Conservation (phyloP, 1,140 invertebrate species). For the Brachionus paranguensis region DNA sequence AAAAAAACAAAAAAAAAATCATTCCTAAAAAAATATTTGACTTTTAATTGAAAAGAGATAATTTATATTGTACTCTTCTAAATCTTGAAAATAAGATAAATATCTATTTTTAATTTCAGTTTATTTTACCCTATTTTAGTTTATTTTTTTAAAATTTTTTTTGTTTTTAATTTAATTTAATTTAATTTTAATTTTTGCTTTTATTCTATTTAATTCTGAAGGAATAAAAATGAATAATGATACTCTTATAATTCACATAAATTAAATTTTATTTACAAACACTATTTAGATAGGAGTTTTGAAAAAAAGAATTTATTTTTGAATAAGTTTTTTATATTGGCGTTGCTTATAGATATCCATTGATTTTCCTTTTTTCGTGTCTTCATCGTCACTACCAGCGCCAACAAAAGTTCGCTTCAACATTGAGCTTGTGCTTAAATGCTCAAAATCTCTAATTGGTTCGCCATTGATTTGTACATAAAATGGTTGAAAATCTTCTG, state of each 20-base stretch:
- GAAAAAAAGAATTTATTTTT: slow-evolving; percentile 25
- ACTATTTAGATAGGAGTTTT: not conserved
- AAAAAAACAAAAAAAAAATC: too few species aligned
- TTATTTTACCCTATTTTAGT: too few species aligned
- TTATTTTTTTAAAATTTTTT: too few species aligned
- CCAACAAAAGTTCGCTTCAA: not conserved
- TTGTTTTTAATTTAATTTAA: too few species aligned
- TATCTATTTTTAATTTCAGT: too few species aligned
- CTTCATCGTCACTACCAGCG: slow-evolving; percentile 28
- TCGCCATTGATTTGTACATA: slow-evolving; percentile 24
- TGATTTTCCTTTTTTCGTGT: slow-evolving; percentile 16
- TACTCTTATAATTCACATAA: not conserved
- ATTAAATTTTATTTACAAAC: slow-evolving; percentile 22
- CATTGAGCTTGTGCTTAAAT: not conserved
- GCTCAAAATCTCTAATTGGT: slow-evolving; percentile 31
- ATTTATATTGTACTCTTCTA: too few species aligned
- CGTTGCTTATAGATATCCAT: slow-evolving; percentile 39
- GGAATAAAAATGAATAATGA: too few species aligned
- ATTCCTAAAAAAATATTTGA: too few species aligned
- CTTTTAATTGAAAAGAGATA: too few species aligned
- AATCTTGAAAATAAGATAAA: too few species aligned
- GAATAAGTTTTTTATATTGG: slow-evolving; percentile 40
- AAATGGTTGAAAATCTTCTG: slow-evolving; percentile 23
- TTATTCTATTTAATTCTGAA: too few species aligned
- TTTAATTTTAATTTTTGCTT: too few species aligned